These are phyloP conservation scores for Lochmaea capreae DNA, from an alignment of 2,888 invertebrate species.

Conservation along the genomic window DNA sequence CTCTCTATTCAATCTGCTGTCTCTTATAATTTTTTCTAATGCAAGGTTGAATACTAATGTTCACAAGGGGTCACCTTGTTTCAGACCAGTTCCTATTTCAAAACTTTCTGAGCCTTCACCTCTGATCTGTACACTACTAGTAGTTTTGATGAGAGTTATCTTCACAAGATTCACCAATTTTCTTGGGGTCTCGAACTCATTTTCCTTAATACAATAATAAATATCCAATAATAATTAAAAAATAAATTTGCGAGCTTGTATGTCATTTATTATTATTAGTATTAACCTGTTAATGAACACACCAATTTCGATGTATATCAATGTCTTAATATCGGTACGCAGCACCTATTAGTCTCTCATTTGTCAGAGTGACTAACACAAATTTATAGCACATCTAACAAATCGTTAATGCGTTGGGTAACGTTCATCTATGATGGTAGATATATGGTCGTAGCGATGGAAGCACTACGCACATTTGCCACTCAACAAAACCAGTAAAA, in stretches of 20 bases:
- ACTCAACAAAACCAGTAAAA: conserved; percentile 7
- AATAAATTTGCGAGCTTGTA: background rate
- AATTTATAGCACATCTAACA: conserved; percentile 43
- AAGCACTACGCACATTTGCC: conserved; percentile 30
- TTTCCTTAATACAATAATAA: too few species aligned
- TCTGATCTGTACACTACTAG: too few species aligned
- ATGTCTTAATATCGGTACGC: conserved; percentile 33
- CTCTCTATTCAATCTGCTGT: too few species aligned
- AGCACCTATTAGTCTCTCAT: conserved; percentile 42
- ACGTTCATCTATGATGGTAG: conserved; percentile 32
- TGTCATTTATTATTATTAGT: background rate
- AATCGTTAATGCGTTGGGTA: conserved; percentile 38
- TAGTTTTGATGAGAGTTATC: too few species aligned
- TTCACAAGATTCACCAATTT: too few species aligned
- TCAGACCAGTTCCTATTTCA: too few species aligned
- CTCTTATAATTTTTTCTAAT: too few species aligned
- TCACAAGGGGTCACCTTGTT: too few species aligned
- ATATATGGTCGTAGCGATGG: conserved; percentile 29
- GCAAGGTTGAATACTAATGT: too few species aligned
- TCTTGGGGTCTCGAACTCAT: too few species aligned
- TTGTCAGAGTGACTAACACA: conserved; percentile 40
- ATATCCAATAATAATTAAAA: too few species aligned
- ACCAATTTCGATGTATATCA: conserved; percentile 27
- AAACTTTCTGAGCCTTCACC: too few species aligned
- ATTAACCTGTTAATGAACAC: conserved; percentile 8